These are phyloP conservation scores for Fulmarus glacialis DNA, from an alignment of 2,113 vertebrate species.

Conservation along the genomic window DNA sequence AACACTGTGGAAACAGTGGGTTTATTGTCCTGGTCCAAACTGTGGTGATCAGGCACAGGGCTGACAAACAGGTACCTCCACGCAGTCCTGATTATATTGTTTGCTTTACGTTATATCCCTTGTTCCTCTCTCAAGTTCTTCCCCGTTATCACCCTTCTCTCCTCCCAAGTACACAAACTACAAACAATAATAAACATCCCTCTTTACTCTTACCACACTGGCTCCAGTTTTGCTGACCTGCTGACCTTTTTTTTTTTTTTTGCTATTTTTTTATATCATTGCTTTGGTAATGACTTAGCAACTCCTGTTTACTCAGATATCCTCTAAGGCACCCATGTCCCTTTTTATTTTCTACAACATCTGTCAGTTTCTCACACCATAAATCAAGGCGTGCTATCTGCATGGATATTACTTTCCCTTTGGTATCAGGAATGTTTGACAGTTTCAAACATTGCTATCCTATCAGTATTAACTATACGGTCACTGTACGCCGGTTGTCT, in stretches of 20 bases:
- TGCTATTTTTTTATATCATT: neutral
- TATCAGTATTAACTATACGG: accelerated
- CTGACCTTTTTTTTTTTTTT: neutral
- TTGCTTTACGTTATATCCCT: neutral
- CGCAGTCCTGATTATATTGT: neutral
- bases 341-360: neutral
- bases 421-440: neutral
- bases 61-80: neutral
- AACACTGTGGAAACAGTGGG: neutral
- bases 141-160: neutral
- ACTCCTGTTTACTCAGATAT: neutral
- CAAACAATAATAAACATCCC: neutral
- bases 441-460: neutral
- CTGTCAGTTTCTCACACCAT: neutral
- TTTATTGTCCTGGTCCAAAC: neutral
- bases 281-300: neutral
- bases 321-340: neutral
- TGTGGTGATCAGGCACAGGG: neutral
- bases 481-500: accelerated
- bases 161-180: neutral
- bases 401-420: neutral
- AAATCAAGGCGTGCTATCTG: neutral
- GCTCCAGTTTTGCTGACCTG: neutral
- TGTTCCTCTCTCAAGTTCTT: neutral
- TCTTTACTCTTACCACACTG: neutral